phyloP scores from a whole-genome alignment of 2,888 invertebrate species.

The Atethmia centrago region DNA sequence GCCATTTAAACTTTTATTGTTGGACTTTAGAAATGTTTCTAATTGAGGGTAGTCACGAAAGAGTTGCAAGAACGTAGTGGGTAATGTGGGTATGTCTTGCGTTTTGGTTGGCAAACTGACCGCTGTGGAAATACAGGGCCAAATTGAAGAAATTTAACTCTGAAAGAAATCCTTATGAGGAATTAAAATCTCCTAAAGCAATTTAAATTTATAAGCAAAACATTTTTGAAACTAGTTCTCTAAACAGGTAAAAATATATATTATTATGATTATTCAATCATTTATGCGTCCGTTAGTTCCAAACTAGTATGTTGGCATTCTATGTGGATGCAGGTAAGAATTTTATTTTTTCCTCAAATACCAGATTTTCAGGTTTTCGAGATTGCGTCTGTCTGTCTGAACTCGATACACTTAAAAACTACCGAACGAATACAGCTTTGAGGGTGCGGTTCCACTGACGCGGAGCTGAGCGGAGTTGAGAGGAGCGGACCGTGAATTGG shows the following conservation, averaged over 20 bases:
- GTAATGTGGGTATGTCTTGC: not conserved
- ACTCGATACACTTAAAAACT: too few species aligned
- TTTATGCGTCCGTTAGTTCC: not conserved
- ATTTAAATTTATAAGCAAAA: not conserved
- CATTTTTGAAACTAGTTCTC: not conserved
- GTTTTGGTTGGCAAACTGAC: not conserved
- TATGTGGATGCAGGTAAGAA: not conserved
- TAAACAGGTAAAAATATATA: not conserved
- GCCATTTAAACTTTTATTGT: constrained; percentile 20
- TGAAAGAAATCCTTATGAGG: not conserved
- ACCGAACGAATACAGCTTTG: too few species aligned
- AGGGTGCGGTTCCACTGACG: too few species aligned
- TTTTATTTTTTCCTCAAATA: not conserved
- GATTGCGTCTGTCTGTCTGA: too few species aligned
- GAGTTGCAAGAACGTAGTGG: not conserved
- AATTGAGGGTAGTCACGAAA: constrained; percentile 25
- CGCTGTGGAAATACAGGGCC: not conserved
- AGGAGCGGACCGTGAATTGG: too few species aligned
- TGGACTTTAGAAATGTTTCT: constrained; percentile 16
- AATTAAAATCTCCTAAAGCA: not conserved
- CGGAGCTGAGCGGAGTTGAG: too few species aligned
- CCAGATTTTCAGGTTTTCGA: not conserved
- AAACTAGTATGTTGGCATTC: constrained; percentile 9
- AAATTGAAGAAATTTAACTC: not conserved
- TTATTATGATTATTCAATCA: not conserved